phyloP scores from a whole-genome alignment of 2,888 invertebrate species.

The Netelia inedita region DNA sequence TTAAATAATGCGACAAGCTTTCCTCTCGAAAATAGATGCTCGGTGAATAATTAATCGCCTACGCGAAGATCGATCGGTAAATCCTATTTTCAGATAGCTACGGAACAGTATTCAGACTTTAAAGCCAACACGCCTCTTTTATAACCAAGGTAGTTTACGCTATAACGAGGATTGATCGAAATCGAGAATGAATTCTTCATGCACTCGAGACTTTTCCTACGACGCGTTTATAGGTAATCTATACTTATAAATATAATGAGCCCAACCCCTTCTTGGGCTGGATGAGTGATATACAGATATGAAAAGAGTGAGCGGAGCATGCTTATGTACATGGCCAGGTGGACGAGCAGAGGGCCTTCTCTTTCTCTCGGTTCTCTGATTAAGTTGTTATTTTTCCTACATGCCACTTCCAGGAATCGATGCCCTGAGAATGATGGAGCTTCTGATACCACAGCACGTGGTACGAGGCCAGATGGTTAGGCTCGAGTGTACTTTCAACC shows the following conservation, averaged over 20 bases:
- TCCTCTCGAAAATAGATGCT: not conserved
- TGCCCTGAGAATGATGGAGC: slow-evolving; percentile 90
- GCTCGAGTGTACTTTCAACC: slow-evolving; percentile 93
- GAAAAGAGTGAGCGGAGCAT: not conserved
- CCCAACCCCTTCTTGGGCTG: not conserved
- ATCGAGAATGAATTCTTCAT: slow-evolving; percentile 23
- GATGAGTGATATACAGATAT: slow-evolving; percentile 16
- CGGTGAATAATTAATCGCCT: not conserved
- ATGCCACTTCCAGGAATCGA: slow-evolving; percentile 71
- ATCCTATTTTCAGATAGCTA: too few relatives aligned
- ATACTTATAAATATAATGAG: slow-evolving; percentile 5
- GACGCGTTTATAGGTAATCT: not conserved
- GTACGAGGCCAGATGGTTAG: slow-evolving; percentile 91
- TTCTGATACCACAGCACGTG: slow-evolving; percentile 93
- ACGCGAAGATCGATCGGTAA: not conserved
- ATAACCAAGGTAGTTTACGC: too few relatives aligned
- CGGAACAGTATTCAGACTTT: too few relatives aligned
- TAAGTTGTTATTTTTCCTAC: slow-evolving; percentile 55
- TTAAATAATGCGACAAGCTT: not conserved
- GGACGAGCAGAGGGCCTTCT: slow-evolving; percentile 16
- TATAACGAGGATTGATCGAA: slow-evolving; percentile 60
- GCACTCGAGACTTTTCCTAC: slow-evolving; percentile 2
- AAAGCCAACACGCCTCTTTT: too few relatives aligned
- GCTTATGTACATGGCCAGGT: slow-evolving; percentile 23
- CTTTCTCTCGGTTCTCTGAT: slow-evolving; percentile 28